phyloP scores from a whole-genome alignment of 2,113 vertebrate species.

The Stegastes partitus region DNA sequence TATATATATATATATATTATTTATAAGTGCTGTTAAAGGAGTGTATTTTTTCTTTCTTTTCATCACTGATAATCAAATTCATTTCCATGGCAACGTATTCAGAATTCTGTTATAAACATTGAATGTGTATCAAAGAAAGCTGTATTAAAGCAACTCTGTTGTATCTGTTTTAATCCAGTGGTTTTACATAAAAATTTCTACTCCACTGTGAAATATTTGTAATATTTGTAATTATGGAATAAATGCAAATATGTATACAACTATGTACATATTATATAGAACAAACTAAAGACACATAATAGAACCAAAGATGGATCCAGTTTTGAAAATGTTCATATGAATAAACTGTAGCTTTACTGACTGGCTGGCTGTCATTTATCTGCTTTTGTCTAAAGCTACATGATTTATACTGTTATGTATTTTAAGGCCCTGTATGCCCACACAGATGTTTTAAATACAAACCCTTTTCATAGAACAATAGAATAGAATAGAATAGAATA shows the following conservation, averaged over 20 bases:
- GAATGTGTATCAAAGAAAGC: conserved; percentile 14
- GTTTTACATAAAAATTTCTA: conserved; percentile 58
- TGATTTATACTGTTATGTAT: not conserved
- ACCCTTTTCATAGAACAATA: no score
- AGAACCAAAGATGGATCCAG: conserved; percentile 56
- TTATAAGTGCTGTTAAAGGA: conserved; percentile 48
- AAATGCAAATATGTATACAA: conserved; percentile 49
- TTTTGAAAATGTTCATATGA: conserved; percentile 55
- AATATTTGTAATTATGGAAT: conserved; percentile 68
- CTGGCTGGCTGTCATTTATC: conserved; percentile 23
- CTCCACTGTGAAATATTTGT: conserved; percentile 60
- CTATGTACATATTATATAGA: conserved; percentile 63
- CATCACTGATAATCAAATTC: conserved; percentile 15
- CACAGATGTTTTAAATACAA: no score
- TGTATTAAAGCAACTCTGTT: conserved; percentile 2
- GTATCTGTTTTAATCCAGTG: conserved; percentile 39
- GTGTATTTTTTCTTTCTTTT: conserved; percentile 7
- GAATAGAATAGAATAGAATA: no score
- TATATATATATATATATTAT: conserved; percentile 36
- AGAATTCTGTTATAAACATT: conserved; percentile 14
- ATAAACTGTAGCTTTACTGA: conserved; percentile 62
- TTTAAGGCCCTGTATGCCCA: not conserved
- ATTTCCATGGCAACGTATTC: conserved; percentile 14
- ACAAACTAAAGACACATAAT: conserved; percentile 37
- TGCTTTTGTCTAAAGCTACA: not conserved